phyloP scores from a whole-genome alignment of 2,113 vertebrate genomes.

The Lucifuga dentata region DNA sequence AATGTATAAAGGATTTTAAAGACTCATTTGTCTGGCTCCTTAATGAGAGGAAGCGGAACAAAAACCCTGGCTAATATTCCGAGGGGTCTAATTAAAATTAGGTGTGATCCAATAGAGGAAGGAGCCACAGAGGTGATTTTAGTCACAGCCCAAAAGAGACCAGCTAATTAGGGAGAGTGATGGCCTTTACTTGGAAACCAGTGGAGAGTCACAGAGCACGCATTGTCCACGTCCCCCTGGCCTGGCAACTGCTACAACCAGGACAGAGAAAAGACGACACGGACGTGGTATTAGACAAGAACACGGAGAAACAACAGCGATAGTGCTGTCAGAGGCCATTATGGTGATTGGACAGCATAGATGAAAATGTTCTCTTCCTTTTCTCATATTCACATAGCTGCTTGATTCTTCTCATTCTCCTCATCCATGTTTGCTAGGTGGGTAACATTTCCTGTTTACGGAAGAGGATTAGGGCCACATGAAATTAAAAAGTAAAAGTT shows the following conservation, averaged over 20 bases:
- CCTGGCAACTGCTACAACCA: constrained; percentile 60
- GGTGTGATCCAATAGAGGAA: constrained; percentile 85
- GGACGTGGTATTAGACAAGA: constrained; percentile 27
- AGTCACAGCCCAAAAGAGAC: constrained; percentile 87
- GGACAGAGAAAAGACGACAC: constrained; percentile 48
- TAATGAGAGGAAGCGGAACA: constrained; percentile 91
- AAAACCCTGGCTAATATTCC: constrained; percentile 90
- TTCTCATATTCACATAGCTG: constrained; percentile 31
- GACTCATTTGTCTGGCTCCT: constrained; percentile 86
- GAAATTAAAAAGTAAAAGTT: no score
- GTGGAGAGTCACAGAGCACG: constrained; percentile 77
- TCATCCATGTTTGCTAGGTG: constrained; percentile 15
- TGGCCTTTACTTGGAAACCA: constrained; percentile 90
- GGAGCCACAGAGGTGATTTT: constrained; percentile 90
- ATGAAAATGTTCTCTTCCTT: constrained; percentile 28
- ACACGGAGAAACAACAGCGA: constrained; percentile 29
- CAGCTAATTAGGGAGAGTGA: constrained; percentile 95
- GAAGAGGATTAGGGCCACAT: no score
- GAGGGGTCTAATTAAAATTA: constrained; percentile 95
- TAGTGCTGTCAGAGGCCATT: background rate
- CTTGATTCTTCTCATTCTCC: constrained; percentile 36
- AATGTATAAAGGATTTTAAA: constrained; percentile 81
- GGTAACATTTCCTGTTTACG: no score
- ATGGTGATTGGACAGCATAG: constrained; percentile 31
- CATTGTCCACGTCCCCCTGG: constrained; percentile 83